Conservation (phyloP, 2,888 invertebrate genomes). For the Griposia aprilina region DNA sequence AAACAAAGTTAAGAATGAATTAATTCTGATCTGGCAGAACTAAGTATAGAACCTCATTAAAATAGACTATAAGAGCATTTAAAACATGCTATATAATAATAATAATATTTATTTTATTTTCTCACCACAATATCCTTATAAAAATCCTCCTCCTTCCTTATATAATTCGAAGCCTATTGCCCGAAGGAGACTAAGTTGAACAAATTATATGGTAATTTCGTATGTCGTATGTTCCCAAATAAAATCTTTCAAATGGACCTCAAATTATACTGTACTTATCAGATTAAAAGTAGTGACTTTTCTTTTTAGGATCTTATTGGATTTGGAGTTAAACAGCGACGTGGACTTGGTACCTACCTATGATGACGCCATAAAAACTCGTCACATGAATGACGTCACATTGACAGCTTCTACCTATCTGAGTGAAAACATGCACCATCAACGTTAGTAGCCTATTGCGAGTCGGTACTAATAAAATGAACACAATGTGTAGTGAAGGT, state of each 20-base stretch:
- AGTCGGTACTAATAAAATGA: background rate
- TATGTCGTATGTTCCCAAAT: no score
- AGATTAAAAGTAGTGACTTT: background rate
- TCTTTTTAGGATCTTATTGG: conserved; percentile 27
- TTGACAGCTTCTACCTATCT: background rate
- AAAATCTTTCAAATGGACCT: background rate
- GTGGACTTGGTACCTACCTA: background rate
- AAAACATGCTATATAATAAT: no score
- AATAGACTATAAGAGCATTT: no score
- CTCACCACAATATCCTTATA: no score
- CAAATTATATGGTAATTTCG: no score
- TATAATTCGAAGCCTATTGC: no score
- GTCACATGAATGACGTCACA: background rate
- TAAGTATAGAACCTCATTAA: no score
- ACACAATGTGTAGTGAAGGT: background rate
- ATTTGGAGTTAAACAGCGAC: background rate
- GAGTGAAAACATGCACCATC: background rate
- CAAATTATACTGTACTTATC: background rate
- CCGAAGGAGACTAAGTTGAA: no score
- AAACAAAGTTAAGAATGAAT: no score
- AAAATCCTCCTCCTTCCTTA: no score
- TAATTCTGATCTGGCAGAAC: no score
- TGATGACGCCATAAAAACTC: background rate
- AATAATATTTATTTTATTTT: no score
- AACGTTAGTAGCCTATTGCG: background rate